phyloP scores from a whole-genome alignment of 2,888 invertebrate genomes.

The Cylindroiulus punctatus region DNA sequence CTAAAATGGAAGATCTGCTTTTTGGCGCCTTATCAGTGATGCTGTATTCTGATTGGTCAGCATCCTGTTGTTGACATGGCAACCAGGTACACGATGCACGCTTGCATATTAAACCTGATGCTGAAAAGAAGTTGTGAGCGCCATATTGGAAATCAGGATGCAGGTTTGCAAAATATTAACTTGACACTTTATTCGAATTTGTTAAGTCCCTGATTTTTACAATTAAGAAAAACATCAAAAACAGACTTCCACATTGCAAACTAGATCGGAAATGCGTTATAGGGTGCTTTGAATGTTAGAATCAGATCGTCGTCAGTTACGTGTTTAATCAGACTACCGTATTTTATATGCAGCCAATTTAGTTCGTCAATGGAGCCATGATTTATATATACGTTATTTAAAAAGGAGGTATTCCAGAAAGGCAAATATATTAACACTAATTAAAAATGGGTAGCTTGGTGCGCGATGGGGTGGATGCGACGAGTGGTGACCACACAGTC shows the following conservation, averaged over 20 bases:
- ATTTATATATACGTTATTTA: not conserved
- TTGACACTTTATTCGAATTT: not conserved
- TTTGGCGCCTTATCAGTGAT: slow-evolving; percentile 6
- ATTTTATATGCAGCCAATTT: not conserved
- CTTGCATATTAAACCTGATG: not conserved
- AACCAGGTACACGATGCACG: no score
- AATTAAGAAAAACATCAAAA: not conserved
- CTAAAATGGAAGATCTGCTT: not conserved
- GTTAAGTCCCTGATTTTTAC: not conserved
- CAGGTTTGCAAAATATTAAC: not conserved
- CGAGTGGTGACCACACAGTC: not conserved
- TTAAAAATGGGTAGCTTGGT: not conserved
- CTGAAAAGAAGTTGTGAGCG: not conserved
- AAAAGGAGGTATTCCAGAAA: not conserved
- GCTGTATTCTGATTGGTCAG: not conserved
- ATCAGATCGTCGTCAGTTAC: not conserved
- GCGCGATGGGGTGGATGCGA: slow-evolving; percentile 10
- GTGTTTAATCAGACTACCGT: not conserved
- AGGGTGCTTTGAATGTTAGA: not conserved
- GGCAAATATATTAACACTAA: not conserved
- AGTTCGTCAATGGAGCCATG: not conserved
- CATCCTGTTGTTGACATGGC: not conserved
- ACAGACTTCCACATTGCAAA: not conserved
- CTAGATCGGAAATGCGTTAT: not conserved
- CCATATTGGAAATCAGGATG: not conserved